These are phyloP conservation scores for Platerodrilus igneus DNA, from an alignment of 2,888 invertebrate genomes.

Conservation along the genomic window DNA sequence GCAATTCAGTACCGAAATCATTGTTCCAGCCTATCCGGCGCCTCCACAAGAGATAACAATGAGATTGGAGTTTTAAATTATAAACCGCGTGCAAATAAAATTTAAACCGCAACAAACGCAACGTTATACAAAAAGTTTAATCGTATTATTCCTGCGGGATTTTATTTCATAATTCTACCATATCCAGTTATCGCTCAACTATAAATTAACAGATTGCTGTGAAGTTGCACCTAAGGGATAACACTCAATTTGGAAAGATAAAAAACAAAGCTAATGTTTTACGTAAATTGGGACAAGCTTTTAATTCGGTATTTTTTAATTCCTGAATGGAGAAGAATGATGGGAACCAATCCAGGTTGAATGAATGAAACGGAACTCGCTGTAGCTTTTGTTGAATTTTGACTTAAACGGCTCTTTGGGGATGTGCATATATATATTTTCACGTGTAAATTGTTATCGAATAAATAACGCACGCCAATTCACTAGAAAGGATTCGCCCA, in stretches of 20 bases:
- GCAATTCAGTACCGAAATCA: constrained; percentile 20
- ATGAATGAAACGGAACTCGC: too few species aligned
- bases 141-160: constrained; percentile 37
- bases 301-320: too few species aligned
- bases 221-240: constrained; percentile 29
- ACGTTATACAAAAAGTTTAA: constrained; percentile 36
- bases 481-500: too few species aligned
- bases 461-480: too few species aligned
- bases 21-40: constrained; percentile 29
- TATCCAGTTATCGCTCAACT: constrained; percentile 29
- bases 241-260: constrained; percentile 17
- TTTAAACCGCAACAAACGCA: constrained; percentile 33
- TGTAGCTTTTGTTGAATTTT: too few species aligned
- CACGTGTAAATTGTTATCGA: too few species aligned
- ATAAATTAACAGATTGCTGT: constrained; percentile 29
- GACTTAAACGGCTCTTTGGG: too few species aligned
- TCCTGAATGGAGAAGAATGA: too few species aligned
- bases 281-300: too few species aligned
- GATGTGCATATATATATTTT: too few species aligned
- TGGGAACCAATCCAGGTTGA: too few species aligned
- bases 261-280: too few species aligned
- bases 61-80: constrained; percentile 33
- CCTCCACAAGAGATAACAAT: constrained; percentile 30
- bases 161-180: constrained; percentile 38
- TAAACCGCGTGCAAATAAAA: constrained; percentile 35